These are phyloP conservation scores for Thumatha senex DNA, from an alignment of 2,888 invertebrate species.

Conservation along the genomic window DNA sequence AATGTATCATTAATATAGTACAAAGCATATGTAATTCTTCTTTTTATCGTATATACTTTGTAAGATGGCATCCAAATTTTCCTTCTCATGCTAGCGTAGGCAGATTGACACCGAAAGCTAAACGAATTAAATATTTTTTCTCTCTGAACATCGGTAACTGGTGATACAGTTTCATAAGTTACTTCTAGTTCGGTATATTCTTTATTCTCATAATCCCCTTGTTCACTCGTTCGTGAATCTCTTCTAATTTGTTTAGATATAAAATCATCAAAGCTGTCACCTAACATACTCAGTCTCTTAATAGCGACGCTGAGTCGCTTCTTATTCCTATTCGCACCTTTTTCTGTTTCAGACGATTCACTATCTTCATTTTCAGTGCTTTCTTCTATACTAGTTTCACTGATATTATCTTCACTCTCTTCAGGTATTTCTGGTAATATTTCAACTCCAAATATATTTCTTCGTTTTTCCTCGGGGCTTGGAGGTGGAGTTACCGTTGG, in stretches of 20 bases:
- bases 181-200: slow-evolving; percentile 71
- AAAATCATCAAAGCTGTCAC: slow-evolving; percentile 76
- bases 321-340: slow-evolving; percentile 50
- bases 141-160: slow-evolving; percentile 71
- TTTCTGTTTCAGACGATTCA: slow-evolving; percentile 29
- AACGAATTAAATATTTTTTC: slow-evolving; percentile 75
- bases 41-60: slow-evolving; percentile 64
- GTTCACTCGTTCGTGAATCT: slow-evolving; percentile 56
- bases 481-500: slow-evolving; percentile 72
- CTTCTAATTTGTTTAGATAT: slow-evolving; percentile 71
- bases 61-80: slow-evolving; percentile 73
- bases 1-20: slow-evolving; percentile 74
- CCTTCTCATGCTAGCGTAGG: slow-evolving; percentile 64
- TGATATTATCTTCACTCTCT: slow-evolving; percentile 50
- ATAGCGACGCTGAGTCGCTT: slow-evolving; percentile 71
- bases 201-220: slow-evolving; percentile 49
- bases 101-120: slow-evolving; percentile 70
- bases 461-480: slow-evolving; percentile 74
- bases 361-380: slow-evolving; percentile 54
- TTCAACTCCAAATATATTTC: slow-evolving; percentile 77
- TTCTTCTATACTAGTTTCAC: slow-evolving; percentile 37
- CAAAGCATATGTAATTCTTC: slow-evolving; percentile 60
- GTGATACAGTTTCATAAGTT: slow-evolving; percentile 68
- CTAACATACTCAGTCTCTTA: slow-evolving; percentile 78
- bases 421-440: slow-evolving; percentile 81